Conservation (phyloP, 2,797 vertebrate genomes). For the Holocentrus rufus region DNA sequence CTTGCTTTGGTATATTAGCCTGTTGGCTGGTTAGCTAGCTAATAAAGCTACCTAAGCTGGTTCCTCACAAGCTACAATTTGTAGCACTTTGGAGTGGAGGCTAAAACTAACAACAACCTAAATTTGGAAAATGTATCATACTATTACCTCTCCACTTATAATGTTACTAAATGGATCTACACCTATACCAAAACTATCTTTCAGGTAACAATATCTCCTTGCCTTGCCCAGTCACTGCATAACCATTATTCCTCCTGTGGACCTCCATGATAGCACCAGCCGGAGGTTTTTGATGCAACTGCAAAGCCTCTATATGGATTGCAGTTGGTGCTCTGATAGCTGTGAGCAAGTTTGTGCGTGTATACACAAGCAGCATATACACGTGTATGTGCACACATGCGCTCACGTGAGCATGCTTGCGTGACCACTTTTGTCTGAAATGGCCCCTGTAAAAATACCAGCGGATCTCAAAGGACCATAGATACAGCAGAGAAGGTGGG, state of each 20-base stretch:
- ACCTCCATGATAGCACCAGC: slow-evolving; percentile 21
- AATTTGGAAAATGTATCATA: too few relatives aligned
- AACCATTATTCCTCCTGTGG: slow-evolving; percentile 8
- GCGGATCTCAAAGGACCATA: slow-evolving; percentile 22
- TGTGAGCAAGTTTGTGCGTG: slow-evolving; percentile 44
- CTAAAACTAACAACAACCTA: too few relatives aligned
- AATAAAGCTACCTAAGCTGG: too few relatives aligned
- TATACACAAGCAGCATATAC: slow-evolving; percentile 43
- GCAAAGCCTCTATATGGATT: slow-evolving; percentile 60
- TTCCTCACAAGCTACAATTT: too few relatives aligned
- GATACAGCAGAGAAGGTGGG: slow-evolving; percentile 41
- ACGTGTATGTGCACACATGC: slow-evolving; percentile 40
- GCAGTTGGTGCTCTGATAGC: slow-evolving; percentile 33
- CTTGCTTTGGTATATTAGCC: too few relatives aligned
- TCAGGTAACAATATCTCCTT: too few relatives aligned
- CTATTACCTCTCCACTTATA: too few relatives aligned
- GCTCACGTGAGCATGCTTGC: slow-evolving; percentile 28
- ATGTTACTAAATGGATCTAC: too few relatives aligned
- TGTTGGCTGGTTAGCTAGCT: too few relatives aligned
- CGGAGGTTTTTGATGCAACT: slow-evolving; percentile 56
- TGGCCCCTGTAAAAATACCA: slow-evolving; percentile 8
- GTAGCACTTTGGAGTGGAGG: too few relatives aligned
- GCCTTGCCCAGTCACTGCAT: too few relatives aligned
- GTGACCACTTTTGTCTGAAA: slow-evolving; percentile 52
- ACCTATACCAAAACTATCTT: too few relatives aligned